Evolutionary conservation across 2,113 vertebrate genomes (phyloP).

Genomic region (Mionectes macconnelli): DNA sequence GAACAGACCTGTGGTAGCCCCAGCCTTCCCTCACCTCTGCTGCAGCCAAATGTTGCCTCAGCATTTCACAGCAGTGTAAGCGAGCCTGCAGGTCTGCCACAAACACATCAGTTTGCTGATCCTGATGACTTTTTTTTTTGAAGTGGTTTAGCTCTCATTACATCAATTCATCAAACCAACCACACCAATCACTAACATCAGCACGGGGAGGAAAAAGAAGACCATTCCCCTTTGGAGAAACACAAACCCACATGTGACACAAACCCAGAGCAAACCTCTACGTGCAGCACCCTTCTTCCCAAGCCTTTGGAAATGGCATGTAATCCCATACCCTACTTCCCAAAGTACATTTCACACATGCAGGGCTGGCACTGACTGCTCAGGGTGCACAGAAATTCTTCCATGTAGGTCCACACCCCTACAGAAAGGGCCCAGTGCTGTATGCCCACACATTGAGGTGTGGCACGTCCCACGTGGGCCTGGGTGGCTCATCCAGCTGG

Average conservation of each 20-base stretch:
- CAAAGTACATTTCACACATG: accelerated
- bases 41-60: background rate
- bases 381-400: background rate
- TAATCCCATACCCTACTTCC: background rate
- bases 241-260: background rate
- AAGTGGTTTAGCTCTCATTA: background rate
- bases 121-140: too few relatives aligned
- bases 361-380: background rate
- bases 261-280: background rate
- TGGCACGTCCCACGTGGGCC: accelerated
- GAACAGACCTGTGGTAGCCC: background rate
- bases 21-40: background rate
- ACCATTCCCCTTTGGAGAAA: background rate
- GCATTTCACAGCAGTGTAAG: background rate
- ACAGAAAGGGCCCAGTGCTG: accelerated
- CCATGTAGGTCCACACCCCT: accelerated
- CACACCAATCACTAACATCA: accelerated
- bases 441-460: accelerated
- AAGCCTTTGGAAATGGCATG: background rate
- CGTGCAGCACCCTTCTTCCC: background rate
- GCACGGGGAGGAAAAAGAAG: background rate
- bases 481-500: background rate
- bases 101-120: background rate
- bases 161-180: background rate
- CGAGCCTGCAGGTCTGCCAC: background rate